A percentile compares a stretch with the other conserved stretches of the same genome.
Conservation (phyloP, 2,113 vertebrate species). For the Carlito syrichta region DNA sequence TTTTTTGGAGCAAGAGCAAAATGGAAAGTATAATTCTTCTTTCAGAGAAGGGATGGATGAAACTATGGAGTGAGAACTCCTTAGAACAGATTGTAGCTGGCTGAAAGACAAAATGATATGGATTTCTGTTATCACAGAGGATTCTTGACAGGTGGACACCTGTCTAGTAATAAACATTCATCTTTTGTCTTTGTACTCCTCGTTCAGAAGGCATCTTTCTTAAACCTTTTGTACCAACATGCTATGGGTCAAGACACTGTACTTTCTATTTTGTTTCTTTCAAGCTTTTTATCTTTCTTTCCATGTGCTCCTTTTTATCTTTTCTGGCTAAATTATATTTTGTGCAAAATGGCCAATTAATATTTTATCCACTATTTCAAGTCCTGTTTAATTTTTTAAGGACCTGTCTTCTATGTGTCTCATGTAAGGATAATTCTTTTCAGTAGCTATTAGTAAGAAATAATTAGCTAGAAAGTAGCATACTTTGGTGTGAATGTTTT, state of each 20-base stretch:
- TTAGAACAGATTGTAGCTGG: background rate
- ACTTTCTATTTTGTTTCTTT: background rate
- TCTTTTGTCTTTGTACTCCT: background rate
- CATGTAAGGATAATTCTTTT: background rate
- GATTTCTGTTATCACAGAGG: background rate
- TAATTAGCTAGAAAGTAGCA: conserved; percentile 30
- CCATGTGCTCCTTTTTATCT: background rate
- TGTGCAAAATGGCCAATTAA: conserved; percentile 36
- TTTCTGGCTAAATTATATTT: conserved; percentile 23
- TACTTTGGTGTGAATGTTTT: background rate
- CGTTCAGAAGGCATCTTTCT: background rate
- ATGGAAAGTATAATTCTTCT: background rate
- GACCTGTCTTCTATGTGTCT: background rate
- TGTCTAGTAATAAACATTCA: background rate
- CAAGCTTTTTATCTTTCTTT: background rate
- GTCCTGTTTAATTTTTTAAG: conserved; percentile 50
- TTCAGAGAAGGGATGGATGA: background rate
- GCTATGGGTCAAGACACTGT: background rate
- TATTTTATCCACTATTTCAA: conserved; percentile 51
- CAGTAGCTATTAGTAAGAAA: background rate
- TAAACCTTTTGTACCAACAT: background rate
- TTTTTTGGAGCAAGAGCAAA: background rate
- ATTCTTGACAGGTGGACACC: background rate
- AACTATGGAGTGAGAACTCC: background rate
- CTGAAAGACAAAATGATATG: background rate